Percentiles rank a stretch among this genome's conserved stretches.
Evolutionary conservation across 2,888 invertebrate genomes (phyloP).

Genomic region (Smittia aterrima): DNA sequence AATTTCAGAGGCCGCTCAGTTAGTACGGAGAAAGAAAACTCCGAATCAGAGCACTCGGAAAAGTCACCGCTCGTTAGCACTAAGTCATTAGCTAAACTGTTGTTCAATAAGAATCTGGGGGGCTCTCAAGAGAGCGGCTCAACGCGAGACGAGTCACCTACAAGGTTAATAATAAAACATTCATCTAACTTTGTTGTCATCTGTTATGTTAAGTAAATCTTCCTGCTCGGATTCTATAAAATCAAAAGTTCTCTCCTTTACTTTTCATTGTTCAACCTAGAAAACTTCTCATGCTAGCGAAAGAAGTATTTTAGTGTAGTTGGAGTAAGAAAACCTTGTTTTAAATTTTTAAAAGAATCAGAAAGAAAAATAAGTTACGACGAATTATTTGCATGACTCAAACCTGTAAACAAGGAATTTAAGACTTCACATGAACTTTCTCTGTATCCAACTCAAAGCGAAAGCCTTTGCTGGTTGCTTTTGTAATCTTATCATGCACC

Average conservation of each 20-base stretch:
- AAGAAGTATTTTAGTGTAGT: neutral
- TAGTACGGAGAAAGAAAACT: constrained; percentile 60
- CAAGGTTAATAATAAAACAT: constrained; percentile 49
- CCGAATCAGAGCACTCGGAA: constrained; percentile 56
- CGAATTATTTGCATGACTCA: neutral
- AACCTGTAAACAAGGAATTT: neutral
- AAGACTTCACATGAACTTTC: too few species aligned
- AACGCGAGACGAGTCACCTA: constrained; percentile 46
- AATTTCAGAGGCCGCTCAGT: constrained; percentile 58
- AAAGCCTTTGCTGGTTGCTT: too few species aligned
- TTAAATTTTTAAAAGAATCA: neutral
- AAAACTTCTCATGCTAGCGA: constrained; percentile 6
- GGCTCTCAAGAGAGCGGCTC: constrained; percentile 49
- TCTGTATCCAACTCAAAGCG: too few species aligned
- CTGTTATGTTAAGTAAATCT: neutral
- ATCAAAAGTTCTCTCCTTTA: constrained; percentile 10
- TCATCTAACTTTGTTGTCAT: constrained; percentile 3
- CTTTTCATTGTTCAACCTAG: neutral
- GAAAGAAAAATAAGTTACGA: neutral
- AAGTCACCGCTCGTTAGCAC: constrained; percentile 67
- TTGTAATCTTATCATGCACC: too few species aligned
- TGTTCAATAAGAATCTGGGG: constrained; percentile 65
- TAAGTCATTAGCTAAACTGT: constrained; percentile 71
- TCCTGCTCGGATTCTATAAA: neutral
- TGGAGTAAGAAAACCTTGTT: neutral